Conservation (phyloP, 2,888 invertebrate genomes). For the Drosophila mayaguana region DNA sequence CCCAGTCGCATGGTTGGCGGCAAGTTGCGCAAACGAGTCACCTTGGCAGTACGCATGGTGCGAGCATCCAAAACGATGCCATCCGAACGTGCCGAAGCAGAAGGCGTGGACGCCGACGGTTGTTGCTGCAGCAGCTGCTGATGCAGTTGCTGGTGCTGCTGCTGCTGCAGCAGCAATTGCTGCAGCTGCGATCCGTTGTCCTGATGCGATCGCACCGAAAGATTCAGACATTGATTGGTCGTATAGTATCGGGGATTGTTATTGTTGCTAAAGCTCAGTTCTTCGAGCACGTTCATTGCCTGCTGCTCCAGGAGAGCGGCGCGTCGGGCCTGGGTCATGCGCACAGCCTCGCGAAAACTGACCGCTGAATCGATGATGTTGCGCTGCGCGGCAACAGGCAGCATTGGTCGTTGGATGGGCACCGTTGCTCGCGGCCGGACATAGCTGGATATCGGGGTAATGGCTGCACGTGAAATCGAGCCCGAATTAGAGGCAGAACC, state of each 20-base stretch:
- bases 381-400: background rate
- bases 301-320: slow-evolving; percentile 11
- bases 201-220: background rate
- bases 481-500: background rate
- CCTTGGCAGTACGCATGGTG: background rate
- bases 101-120: too few relatives aligned
- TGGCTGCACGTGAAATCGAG: background rate
- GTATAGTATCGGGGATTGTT: background rate
- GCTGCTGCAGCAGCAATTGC: background rate
- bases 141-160: background rate
- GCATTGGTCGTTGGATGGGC: background rate
- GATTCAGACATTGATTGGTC: background rate
- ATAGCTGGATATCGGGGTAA: background rate
- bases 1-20: slow-evolving; percentile 3
- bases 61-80: background rate
- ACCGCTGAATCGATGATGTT: background rate
- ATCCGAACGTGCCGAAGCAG: background rate
- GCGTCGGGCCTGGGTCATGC: background rate
- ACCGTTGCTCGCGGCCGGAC: background rate
- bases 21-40: background rate
- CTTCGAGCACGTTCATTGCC: slow-evolving; percentile 4
- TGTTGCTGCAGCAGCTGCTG: background rate
- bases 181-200: background rate
- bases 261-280: slow-evolving; percentile 4
- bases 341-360: slow-evolving; percentile 10